Percentiles rank a stretch among this genome's conserved stretches.
phyloP scores from a whole-genome alignment of 2,113 vertebrate genomes.

The Heliornis fulica region DNA sequence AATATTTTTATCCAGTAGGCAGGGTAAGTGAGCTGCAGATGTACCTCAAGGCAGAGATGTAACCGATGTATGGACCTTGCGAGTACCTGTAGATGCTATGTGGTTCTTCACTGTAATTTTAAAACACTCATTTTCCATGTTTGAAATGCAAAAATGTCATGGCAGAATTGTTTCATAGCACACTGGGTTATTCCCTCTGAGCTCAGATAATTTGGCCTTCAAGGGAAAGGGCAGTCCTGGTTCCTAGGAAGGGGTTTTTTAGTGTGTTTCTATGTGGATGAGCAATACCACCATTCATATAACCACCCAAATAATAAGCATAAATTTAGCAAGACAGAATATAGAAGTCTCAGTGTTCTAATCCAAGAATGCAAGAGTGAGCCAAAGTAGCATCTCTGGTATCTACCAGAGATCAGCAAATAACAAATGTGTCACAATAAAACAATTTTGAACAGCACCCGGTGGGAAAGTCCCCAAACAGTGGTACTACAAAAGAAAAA shows the following conservation, averaged over 20 bases:
- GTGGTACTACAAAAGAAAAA: not conserved
- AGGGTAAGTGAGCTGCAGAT: not conserved
- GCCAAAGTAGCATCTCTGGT: conserved; percentile 35
- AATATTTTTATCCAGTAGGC: not conserved
- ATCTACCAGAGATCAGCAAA: not conserved
- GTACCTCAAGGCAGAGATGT: not conserved
- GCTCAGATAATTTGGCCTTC: not conserved
- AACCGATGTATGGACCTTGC: not conserved
- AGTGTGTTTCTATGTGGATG: conserved; percentile 30
- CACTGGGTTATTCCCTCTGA: not conserved
- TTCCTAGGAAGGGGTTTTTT: conserved; percentile 7
- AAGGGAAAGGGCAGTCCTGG: not conserved
- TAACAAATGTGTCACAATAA: conserved; percentile 28
- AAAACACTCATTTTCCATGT: not conserved
- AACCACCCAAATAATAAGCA: conserved; percentile 49
- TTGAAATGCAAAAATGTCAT: not conserved
- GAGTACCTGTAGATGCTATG: not conserved
- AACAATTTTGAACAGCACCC: not conserved
- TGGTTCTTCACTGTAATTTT: not conserved
- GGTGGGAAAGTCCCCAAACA: conserved; percentile 7
- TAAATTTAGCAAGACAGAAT: conserved; percentile 72
- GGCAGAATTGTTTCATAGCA: not conserved
- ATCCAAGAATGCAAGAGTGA: conserved; percentile 63
- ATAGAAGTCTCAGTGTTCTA: conserved; percentile 60
- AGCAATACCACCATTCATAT: conserved; percentile 31